Evolutionary conservation across 2,797 vertebrate genomes (phyloP).

Genomic region (Danio albolineatus): DNA sequence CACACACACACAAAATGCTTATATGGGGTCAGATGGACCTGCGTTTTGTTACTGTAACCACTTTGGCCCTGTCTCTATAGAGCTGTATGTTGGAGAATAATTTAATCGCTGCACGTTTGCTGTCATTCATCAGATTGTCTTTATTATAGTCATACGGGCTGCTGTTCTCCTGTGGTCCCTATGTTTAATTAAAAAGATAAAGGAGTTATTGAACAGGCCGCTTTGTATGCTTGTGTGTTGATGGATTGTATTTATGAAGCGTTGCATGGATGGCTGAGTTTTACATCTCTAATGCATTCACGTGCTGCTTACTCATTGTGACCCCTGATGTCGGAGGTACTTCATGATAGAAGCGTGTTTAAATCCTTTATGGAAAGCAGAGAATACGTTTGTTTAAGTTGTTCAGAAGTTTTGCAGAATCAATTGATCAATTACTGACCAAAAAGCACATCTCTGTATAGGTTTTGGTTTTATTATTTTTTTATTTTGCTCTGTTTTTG

Average conservation of each 20-base stretch:
- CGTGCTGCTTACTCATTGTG: background rate
- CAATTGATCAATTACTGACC: no score
- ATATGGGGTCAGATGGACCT: constrained; percentile 31
- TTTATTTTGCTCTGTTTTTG: no score
- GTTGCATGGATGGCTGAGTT: constrained; percentile 14
- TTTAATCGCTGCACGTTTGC: background rate
- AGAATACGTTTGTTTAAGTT: background rate
- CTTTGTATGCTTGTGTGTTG: constrained; percentile 16
- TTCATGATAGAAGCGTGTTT: background rate
- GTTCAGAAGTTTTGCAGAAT: background rate
- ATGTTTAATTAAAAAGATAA: constrained; percentile 45
- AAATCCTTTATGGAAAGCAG: constrained; percentile 7
- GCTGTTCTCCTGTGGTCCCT: background rate
- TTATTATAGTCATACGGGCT: constrained; percentile 14
- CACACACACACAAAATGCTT: constrained; percentile 21
- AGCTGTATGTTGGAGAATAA: background rate
- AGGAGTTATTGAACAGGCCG: background rate
- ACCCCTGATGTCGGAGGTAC: background rate
- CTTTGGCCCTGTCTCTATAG: background rate
- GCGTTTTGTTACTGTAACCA: background rate
- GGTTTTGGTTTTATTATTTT: background rate
- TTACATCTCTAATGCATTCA: background rate
- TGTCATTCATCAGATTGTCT: constrained; percentile 21
- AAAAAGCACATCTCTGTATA: background rate
- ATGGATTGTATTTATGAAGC: constrained; percentile 24